Evolutionary conservation across 2,797 vertebrate species (phyloP), one percentile per base, ranked within the genome.

Genomic region (Lagodon rhomboides): DNA sequence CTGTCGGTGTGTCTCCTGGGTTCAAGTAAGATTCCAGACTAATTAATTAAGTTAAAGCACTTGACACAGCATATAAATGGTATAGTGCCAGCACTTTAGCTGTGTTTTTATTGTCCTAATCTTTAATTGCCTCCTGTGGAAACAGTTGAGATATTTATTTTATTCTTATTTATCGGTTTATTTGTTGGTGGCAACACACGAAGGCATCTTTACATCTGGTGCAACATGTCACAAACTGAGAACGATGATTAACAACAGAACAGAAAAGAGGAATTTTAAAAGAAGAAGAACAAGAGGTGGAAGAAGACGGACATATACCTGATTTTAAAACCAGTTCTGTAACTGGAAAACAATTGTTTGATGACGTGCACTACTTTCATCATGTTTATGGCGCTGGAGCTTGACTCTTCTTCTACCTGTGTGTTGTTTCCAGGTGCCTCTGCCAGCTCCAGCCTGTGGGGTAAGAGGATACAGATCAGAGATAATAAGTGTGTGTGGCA

Each of bases 401-500:
- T 47, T 49, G 12, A 16, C 22, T 53, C 4, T 25, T 43, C 3
- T 60, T 66, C 13, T 43, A 8, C 17, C 23, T 51, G 25, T 61
- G 23, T 62, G 7, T 34, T 34, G 38, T 50, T 72, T 56, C 59
- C 20, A 83, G 80, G 69, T 89, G 93, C 76, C 38, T 80, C 74
- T 47, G 16, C 59, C 34, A 77, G 34, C 46, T 60, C 72, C 67
- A 95, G 93, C 77, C 73, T 96, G 60, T 95, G 94, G 94, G 95
- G 94, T 17, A 85, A 90, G 71, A 95, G 92, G 80, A n/a, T 89
- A 1, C 3, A 2, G 7, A 89, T 96, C 51, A 1, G 0, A 0
- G 15, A 0, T 2, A 43, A 1, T 38, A 27, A 4, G 0, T 94
- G 93, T 69, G 0, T 88, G 49, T 95, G 95, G 93, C 84, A 90